Conservation (phyloP, 2,888 invertebrate genomes). For the Tenodera sinensis region DNA sequence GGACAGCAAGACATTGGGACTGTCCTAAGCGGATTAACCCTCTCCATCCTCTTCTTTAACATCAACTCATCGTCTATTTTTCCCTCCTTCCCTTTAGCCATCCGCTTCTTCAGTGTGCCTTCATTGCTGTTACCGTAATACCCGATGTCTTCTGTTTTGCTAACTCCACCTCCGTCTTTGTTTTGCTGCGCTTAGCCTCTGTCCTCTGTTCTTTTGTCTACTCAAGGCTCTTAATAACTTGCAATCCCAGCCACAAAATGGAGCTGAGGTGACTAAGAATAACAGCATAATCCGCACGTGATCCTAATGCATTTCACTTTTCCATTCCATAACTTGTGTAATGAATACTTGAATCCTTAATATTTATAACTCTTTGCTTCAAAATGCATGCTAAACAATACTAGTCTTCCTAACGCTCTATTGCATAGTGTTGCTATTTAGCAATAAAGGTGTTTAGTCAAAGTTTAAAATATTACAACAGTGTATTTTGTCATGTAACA, state of each 20-base stretch:
- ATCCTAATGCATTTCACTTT: background rate
- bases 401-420: no score
- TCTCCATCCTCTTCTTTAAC: background rate
- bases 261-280: background rate
- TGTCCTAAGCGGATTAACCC: slow-evolving; percentile 23
- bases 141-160: background rate
- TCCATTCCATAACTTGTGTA: background rate
- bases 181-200: background rate
- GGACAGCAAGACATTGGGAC: slow-evolving; percentile 3
- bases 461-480: no score
- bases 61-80: background rate
- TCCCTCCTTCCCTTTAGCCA: background rate
- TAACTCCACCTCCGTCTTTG: background rate
- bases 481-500: no score
- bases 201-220: background rate
- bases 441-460: no score
- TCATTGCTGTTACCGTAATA: background rate
- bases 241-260: background rate
- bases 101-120: background rate
- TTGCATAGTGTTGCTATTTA: no score
- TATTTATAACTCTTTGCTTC: background rate
- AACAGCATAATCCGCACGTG: background rate
- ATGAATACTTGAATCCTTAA: background rate
- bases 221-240: background rate
- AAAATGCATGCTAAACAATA: no score